These are phyloP conservation scores for Corythornis madagascariensis DNA, from an alignment of 2,113 vertebrate genomes.

Conservation along the genomic window DNA sequence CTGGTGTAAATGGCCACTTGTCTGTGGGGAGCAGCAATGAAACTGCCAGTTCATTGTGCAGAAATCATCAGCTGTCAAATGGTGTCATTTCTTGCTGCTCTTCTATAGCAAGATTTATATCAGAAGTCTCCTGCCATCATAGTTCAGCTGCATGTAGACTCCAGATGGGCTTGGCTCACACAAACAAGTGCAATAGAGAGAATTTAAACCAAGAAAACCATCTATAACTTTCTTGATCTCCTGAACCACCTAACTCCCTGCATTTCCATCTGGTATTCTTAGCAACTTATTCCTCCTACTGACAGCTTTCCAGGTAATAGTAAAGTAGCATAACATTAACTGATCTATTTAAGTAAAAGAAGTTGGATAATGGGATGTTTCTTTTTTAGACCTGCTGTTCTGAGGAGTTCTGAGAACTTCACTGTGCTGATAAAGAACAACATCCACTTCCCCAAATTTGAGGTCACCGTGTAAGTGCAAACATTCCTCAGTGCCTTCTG, in stretches of 20 bases:
- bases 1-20: background rate
- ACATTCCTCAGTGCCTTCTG: background rate
- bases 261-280: background rate
- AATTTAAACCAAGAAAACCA: background rate
- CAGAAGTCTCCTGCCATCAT: background rate
- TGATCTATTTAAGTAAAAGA: slow-evolving; percentile 1
- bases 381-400: slow-evolving; percentile 77
- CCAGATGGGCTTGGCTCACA: background rate
- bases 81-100: background rate
- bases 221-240: background rate
- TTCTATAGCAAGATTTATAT: background rate
- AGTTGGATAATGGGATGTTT: background rate
- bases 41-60: background rate
- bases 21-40: background rate
- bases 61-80: background rate
- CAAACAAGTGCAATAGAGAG: background rate
- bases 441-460: slow-evolving; percentile 83
- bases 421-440: slow-evolving; percentile 87
- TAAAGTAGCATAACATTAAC: background rate
- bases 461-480: slow-evolving; percentile 76
- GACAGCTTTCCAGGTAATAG: slow-evolving; percentile 39
- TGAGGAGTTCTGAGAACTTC: slow-evolving; percentile 84
- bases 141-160: background rate
- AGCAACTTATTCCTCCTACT: slow-evolving; percentile 33
- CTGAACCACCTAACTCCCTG: background rate